phyloP scores from a whole-genome alignment of 2,113 vertebrate genomes.

The Shinisaurus crocodilurus region DNA sequence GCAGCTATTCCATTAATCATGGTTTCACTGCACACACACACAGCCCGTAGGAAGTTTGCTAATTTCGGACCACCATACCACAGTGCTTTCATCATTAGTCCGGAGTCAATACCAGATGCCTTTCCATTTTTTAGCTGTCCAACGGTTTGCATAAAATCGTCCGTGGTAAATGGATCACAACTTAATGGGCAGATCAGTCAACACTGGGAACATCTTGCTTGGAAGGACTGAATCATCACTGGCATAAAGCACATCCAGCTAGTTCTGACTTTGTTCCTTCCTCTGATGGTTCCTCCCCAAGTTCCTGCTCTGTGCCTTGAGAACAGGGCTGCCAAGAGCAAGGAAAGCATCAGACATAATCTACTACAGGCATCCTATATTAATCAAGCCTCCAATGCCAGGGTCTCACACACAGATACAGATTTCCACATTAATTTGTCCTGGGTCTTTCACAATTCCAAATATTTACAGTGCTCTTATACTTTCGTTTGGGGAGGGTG shows the following conservation, averaged over 20 bases:
- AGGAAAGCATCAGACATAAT: neutral
- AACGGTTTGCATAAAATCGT: constrained; percentile 13
- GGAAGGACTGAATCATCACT: constrained; percentile 5
- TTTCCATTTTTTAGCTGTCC: constrained; percentile 25
- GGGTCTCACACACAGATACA: too few relatives aligned
- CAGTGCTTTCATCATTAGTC: constrained; percentile 23
- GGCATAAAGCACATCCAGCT: neutral
- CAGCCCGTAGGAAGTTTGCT: constrained; percentile 18
- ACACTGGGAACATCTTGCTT: neutral
- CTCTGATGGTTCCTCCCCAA: neutral
- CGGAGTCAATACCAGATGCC: constrained; percentile 32
- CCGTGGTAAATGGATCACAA: constrained; percentile 5
- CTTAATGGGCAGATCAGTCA: constrained; percentile 15
- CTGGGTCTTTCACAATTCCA: neutral
- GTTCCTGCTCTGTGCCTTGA: neutral
- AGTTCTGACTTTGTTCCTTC: neutral
- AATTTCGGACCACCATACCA: constrained; percentile 28
- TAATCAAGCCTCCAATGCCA: neutral
- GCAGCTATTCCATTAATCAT: constrained; percentile 26
- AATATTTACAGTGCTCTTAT: neutral
- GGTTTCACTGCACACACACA: neutral
- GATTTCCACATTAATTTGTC: neutral
- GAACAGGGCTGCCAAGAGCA: neutral
- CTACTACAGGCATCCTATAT: neutral
- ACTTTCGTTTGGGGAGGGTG: neutral